A percentile compares a stretch with the other conserved stretches of the same genome.
Evolutionary conservation across 2,888 invertebrate species (phyloP).

Genomic region (Sinhomidia bicolor): DNA sequence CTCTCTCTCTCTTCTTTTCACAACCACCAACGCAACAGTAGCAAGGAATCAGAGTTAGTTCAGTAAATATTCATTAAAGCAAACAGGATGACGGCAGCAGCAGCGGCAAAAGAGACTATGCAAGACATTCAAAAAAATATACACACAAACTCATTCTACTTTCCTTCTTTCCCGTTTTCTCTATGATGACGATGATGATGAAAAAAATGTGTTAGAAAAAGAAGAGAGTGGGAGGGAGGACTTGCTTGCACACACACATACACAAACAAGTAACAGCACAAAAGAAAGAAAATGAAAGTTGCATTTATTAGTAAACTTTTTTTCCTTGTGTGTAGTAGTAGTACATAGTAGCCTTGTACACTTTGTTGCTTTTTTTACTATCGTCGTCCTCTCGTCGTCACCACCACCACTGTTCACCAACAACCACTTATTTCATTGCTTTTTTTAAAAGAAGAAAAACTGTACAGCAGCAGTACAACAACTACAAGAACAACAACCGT

Average conservation of each 20-base stretch:
- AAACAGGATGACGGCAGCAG: conserved; percentile 54
- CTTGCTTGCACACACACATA: neutral
- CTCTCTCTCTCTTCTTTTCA: neutral
- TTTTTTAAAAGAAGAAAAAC: too few relatives aligned
- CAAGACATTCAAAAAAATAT: neutral
- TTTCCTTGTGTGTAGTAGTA: too few relatives aligned
- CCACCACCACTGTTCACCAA: too few relatives aligned
- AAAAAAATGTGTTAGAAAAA: conserved; percentile 11
- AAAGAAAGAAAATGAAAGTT: conserved; percentile 47
- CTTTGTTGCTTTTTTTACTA: conserved; percentile 33
- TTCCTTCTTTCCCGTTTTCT: neutral
- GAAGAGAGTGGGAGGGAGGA: conserved; percentile 14
- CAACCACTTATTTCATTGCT: conserved; percentile 4
- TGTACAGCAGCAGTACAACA: neutral
- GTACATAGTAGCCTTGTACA: too few relatives aligned
- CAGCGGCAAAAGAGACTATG: too few relatives aligned
- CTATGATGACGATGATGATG: too few relatives aligned
- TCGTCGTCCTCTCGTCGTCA: neutral
- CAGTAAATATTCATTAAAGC: conserved; percentile 70
- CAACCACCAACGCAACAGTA: neutral
- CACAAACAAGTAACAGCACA: neutral
- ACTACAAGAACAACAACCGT: conserved; percentile 6
- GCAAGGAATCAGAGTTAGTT: conserved; percentile 31
- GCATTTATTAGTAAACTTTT: conserved; percentile 68
- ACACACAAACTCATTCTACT: neutral